Evolutionary conservation across 2,797 vertebrate genomes (phyloP).

Genomic region (Benthosema pterotum): DNA sequence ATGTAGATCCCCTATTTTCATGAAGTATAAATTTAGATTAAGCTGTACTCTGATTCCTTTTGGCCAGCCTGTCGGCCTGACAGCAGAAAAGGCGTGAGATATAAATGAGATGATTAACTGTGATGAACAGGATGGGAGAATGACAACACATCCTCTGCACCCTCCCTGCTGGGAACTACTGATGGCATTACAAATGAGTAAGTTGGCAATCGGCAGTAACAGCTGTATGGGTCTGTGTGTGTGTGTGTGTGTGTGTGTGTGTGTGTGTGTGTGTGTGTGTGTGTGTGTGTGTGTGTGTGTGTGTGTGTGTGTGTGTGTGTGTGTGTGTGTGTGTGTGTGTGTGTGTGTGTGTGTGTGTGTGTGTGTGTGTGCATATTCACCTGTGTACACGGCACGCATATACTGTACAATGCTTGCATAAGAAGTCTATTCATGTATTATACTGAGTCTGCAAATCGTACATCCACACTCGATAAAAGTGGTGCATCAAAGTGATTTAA

Average conservation of each 20-base stretch:
- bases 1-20: background rate
- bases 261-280: conserved; percentile 1
- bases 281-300: conserved; percentile 5
- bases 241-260: background rate
- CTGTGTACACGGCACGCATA: no score
- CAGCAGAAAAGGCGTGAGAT: conserved; percentile 13
- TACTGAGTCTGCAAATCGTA: background rate
- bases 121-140: conserved; percentile 35
- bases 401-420: no score
- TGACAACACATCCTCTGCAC: conserved; percentile 28
- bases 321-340: background rate
- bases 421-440: background rate
- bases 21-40: conserved; percentile 27
- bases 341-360: conserved; percentile 1
- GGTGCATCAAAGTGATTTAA: conserved; percentile 25
- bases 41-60: conserved; percentile 32
- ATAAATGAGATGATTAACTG: conserved; percentile 38
- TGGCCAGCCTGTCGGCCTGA: conserved; percentile 29
- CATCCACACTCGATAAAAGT: background rate
- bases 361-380: background rate
- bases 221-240: background rate
- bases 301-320: conserved; percentile 3
- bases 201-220: no score
- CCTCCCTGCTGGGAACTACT: background rate
- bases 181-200: no score